Evolutionary conservation across 1,140 invertebrate genomes (phyloP), one percentile per base, ranked within the genome.

Genomic region (Diabrotica undecimpunctata): DNA sequence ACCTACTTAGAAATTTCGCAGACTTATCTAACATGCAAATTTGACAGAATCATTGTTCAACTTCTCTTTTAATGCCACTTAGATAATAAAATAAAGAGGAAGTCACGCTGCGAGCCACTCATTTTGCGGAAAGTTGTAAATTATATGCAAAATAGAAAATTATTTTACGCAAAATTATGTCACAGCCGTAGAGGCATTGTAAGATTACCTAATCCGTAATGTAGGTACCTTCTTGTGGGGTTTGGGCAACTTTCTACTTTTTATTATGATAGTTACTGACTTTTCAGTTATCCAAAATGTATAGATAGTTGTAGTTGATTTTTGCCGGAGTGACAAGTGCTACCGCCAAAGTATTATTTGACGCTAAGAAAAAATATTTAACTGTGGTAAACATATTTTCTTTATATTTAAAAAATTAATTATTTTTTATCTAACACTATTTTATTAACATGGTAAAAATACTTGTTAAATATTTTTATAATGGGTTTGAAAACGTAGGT

Each of bases 71-170:
- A 41, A 37, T 39, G 51, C 36, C 52, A 50, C 51, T 53, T 50
- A 62, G 53, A 67, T 64, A 67, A 64, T 50, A 56, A 50, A 57
- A 52, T 35, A 46, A 63, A 55, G 54, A 69, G 62, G 66, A 62
- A 59, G 61, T 53, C 68, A 66, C 46, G 46, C 59, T 59, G 64
- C 10, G 58, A 13, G 61, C 37, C 36, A 57, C 57, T 62, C 37
- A 65, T 59, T 64, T 61, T 55, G 57, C 52, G 51, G 52, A 65
- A 65, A 68, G 62, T 67, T 66, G 60, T 63, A 59, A 59, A 68
- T 58, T 57, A 61, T 63, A 70, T 66, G 66, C 69, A 68, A 70
- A 70, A 66, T 65, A 57, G 53, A 68, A 62, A 67, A 51, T 63
- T 61, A 52, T 61, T 46, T 46, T 63, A 53, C 59, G 64, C 62